phyloP scores from a whole-genome alignment of 2,113 vertebrate genomes.

The Sebastes schlegelii region DNA sequence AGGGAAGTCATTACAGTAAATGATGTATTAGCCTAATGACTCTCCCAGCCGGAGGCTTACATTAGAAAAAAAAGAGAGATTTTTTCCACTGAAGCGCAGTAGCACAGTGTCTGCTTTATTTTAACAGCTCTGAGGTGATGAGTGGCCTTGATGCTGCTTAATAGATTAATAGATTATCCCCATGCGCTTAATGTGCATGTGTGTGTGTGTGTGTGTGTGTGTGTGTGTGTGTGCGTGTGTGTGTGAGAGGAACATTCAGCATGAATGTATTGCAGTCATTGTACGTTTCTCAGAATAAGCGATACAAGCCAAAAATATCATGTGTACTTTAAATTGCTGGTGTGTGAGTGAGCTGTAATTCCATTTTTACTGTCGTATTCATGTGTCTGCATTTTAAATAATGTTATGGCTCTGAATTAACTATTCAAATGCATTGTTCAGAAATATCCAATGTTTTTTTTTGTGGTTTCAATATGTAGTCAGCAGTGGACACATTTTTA shows the following conservation, averaged over 20 bases:
- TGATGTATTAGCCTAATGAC: conserved; percentile 45
- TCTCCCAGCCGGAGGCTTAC: conserved; percentile 8
- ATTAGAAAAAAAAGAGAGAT: neutral
- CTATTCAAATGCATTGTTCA: conserved; percentile 9
- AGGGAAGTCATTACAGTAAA: conserved; percentile 48
- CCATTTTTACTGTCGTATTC: neutral
- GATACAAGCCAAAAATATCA: conserved; percentile 14
- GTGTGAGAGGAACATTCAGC: neutral
- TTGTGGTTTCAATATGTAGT: neutral
- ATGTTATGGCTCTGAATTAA: conserved; percentile 22
- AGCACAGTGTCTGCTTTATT: conserved; percentile 30
- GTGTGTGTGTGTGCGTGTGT: conserved; percentile 4
- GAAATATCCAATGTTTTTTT: neutral
- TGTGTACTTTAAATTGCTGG: conserved; percentile 20
- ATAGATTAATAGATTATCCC: conserved; percentile 62
- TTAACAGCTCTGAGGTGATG: conserved; percentile 36
- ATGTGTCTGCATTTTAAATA: conserved; percentile 35
- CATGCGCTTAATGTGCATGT: neutral
- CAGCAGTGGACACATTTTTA: neutral
- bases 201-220: conserved; percentile 30
- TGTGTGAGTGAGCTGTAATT: conserved; percentile 33
- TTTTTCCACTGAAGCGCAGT: conserved; percentile 33
- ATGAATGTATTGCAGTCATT: neutral
- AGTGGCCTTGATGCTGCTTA: conserved; percentile 47
- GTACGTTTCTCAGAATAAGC: neutral